These are phyloP conservation scores for Oceanodroma tethys DNA, from an alignment of 2,113 vertebrate species.

Conservation along the genomic window DNA sequence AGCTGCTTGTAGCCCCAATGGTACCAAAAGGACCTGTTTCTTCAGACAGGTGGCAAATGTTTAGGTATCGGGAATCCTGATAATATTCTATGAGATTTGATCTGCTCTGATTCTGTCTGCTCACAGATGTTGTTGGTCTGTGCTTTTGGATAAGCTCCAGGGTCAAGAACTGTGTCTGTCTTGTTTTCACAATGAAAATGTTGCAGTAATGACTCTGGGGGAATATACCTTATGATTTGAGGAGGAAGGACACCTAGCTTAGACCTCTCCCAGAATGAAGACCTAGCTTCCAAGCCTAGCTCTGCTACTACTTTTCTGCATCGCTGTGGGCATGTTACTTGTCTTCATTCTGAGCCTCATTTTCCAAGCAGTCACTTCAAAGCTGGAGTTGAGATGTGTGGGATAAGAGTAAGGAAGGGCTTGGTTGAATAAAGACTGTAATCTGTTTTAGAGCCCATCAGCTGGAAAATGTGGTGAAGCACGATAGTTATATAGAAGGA, in stretches of 20 bases:
- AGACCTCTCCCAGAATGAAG: not conserved
- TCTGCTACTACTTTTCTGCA: not conserved
- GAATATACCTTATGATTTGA: not conserved
- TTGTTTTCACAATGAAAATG: not conserved
- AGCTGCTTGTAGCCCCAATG: not conserved
- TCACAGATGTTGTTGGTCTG: not conserved
- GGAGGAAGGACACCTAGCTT: not conserved
- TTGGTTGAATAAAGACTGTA: not conserved
- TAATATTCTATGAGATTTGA: not conserved
- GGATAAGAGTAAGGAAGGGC: not conserved
- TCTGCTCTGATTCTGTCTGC: not conserved
- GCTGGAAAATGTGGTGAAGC: not conserved
- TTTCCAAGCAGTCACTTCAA: not conserved
- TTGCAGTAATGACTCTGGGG: not conserved
- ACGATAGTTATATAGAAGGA: not conserved
- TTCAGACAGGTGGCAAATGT: not conserved
- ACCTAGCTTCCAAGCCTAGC: not conserved
- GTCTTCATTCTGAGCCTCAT: not conserved
- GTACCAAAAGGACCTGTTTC: not conserved
- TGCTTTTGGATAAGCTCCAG: not conserved
- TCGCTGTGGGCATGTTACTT: not conserved
- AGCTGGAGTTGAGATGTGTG: not conserved
- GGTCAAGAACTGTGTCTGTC: not conserved
- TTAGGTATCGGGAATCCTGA: not conserved
- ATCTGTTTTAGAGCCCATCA: not conserved